Evolutionary conservation across 2,113 vertebrate species (phyloP).

Genomic region (Tetraodon nigroviridis): DNA sequence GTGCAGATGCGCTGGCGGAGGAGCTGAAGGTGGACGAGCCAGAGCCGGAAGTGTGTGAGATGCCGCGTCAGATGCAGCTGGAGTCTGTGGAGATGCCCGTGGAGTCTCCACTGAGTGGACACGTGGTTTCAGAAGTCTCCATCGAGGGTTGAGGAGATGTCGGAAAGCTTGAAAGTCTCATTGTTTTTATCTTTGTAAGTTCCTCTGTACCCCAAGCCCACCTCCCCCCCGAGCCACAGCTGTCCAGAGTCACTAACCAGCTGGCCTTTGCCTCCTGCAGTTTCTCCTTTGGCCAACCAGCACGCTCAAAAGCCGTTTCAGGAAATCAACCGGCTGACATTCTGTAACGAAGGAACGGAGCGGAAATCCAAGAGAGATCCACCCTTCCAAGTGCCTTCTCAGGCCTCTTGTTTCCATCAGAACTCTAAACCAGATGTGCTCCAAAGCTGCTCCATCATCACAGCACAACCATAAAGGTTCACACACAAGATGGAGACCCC

Average conservation of each 20-base stretch:
- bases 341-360: conserved; percentile 36
- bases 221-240: neutral
- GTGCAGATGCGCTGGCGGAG: conserved; percentile 24
- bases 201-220: neutral
- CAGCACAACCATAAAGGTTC: neutral
- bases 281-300: conserved; percentile 35
- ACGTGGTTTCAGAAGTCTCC: conserved; percentile 53
- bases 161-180: conserved; percentile 4
- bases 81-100: conserved; percentile 47
- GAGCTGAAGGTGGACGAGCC: conserved; percentile 30
- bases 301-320: conserved; percentile 29
- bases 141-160: conserved; percentile 47
- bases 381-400: conserved; percentile 63
- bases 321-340: conserved; percentile 33
- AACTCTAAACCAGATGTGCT: conserved; percentile 47
- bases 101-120: conserved; percentile 50
- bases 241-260: conserved; percentile 1
- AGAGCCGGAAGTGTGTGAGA: conserved; percentile 27
- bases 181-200: conserved; percentile 42
- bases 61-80: conserved; percentile 48
- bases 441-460: conserved; percentile 4
- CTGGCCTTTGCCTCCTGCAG: conserved; percentile 34
- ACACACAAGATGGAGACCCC: conserved; percentile 6
- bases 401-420: conserved; percentile 37
- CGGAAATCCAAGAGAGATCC: conserved; percentile 54